Conservation (phyloP, 2,797 vertebrate genomes). For the Mormyrus hasselquistii region DNA sequence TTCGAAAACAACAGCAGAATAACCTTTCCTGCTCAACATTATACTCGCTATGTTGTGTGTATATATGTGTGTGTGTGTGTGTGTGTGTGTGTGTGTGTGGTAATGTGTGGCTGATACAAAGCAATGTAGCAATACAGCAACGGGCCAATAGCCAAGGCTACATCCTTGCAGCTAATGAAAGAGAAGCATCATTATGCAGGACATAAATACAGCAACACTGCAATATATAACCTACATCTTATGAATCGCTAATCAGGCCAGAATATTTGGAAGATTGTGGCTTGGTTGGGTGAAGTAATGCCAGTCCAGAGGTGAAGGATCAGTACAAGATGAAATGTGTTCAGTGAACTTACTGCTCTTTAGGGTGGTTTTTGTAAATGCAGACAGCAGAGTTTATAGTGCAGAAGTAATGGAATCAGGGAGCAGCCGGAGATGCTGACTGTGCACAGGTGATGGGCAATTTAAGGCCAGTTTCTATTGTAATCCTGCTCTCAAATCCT, state of each 20-base stretch:
- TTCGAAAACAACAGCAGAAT: slow-evolving; percentile 20
- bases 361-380: not conserved
- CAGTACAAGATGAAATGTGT: not conserved
- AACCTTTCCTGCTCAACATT: not conserved
- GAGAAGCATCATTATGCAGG: not conserved
- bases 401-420: not conserved
- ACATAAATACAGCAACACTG: not conserved
- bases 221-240: not conserved
- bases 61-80: not conserved
- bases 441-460: not conserved
- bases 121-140: not conserved
- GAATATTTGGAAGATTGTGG: not conserved
- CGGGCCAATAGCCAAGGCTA: not conserved
- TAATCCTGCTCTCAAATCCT: not conserved
- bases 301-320: not conserved
- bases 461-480: not conserved
- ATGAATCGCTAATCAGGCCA: not conserved
- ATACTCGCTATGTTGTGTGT: not conserved
- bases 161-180: not conserved
- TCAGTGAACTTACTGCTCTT: not conserved
- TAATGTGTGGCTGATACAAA: not conserved
- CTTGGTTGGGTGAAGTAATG: not conserved
- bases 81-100: not conserved
- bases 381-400: not conserved
- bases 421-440: not conserved